Conservation (phyloP, 2,888 invertebrate genomes). For the Abscondita cerata region DNA sequence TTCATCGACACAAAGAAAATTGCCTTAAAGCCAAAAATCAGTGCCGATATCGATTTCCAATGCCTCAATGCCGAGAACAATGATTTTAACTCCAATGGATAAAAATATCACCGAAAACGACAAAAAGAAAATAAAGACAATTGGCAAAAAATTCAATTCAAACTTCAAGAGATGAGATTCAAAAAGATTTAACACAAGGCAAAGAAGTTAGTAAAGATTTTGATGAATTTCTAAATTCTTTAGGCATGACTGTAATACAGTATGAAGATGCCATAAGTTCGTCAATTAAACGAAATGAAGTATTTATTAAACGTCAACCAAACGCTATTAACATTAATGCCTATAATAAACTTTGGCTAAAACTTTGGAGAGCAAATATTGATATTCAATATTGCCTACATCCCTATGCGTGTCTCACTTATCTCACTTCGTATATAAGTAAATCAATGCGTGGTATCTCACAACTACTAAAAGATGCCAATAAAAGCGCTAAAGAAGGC, state of each 20-base stretch:
- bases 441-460: conserved; percentile 4
- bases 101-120: not conserved
- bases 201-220: not conserved
- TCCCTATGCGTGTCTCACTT: conserved; percentile 2
- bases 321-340: conserved; percentile 10
- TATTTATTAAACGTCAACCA: conserved; percentile 2
- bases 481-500: not conserved
- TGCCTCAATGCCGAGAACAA: conserved; percentile 4
- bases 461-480: not conserved
- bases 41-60: conserved; percentile 8
- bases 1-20: not conserved
- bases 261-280: conserved; percentile 5
- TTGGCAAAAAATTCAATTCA: not conserved
- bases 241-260: not conserved
- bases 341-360: not conserved
- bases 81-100: not conserved
- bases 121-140: not conserved
- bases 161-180: no score
- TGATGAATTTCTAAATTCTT: not conserved
- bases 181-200: not conserved
- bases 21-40: conserved; percentile 12
- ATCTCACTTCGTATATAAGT: conserved; percentile 1
- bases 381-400: conserved; percentile 3
- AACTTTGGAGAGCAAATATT: conserved; percentile 3
- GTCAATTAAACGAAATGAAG: conserved; percentile 1